A percentile compares a stretch with the other conserved stretches of the same genome.
Conservation (phyloP, 2,888 invertebrate genomes). For the Cheilosia vulpina region DNA sequence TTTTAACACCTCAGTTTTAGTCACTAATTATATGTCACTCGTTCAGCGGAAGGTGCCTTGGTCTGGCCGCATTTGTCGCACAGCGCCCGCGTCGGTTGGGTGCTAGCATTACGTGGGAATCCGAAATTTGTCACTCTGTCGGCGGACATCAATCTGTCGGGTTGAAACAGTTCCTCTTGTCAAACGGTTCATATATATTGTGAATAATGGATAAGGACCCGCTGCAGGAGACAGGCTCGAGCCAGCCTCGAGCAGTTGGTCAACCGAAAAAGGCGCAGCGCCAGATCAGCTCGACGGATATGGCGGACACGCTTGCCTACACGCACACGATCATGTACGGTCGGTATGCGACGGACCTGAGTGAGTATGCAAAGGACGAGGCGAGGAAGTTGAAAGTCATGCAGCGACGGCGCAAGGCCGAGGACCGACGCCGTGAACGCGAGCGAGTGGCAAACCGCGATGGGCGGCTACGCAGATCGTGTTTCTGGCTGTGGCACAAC, state of each 20-base stretch:
- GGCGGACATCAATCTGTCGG: conserved; percentile 14
- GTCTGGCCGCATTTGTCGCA: not conserved
- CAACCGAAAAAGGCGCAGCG: conserved; percentile 12
- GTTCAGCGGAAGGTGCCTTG: not conserved
- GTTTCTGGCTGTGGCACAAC: conserved; percentile 91
- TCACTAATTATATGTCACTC: conserved; percentile 31
- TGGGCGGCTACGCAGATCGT: conserved; percentile 83
- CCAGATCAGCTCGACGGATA: conserved; percentile 59
- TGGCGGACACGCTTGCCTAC: conserved; percentile 80
- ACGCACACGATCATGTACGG: conserved; percentile 83
- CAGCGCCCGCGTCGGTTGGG: not conserved
- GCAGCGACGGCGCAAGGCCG: conserved; percentile 88
- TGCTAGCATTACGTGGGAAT: not conserved
- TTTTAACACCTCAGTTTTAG: conserved; percentile 56
- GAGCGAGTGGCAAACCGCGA: conserved; percentile 84
- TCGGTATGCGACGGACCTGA: conserved; percentile 92
- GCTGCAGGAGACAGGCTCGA: conserved; percentile 9
- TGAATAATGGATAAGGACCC: conserved; percentile 44
- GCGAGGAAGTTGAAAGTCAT: conserved; percentile 90
- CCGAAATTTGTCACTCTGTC: conserved; percentile 10
- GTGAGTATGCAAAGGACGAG: conserved; percentile 96
- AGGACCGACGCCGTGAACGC: conserved; percentile 88
- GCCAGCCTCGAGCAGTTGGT: conserved; percentile 26
- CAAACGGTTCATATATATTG: conserved; percentile 6
- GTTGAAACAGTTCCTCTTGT: conserved; percentile 4